phyloP scores from a whole-genome alignment of 2,888 invertebrate genomes.

The Erebia ligea region DNA sequence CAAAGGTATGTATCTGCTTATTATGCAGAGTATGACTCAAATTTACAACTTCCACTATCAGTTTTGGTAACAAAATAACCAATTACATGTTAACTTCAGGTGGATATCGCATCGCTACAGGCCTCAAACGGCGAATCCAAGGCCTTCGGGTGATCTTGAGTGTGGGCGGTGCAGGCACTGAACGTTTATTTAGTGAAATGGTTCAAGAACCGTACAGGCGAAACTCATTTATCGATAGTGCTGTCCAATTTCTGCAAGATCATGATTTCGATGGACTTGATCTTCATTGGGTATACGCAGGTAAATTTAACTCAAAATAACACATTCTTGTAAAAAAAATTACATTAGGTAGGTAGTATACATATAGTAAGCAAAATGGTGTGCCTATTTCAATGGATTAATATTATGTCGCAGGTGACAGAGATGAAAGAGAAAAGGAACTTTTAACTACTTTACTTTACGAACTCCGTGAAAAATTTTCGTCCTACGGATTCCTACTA shows the following conservation, averaged over 20 bases:
- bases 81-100: constrained; percentile 66
- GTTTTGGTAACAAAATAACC: background rate
- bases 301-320: constrained; percentile 54
- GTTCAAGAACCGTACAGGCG: constrained; percentile 81
- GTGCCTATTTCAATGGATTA: background rate
- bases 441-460: constrained; percentile 82
- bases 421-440: constrained; percentile 79
- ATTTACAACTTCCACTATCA: background rate
- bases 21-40: background rate
- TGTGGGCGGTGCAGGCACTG: constrained; percentile 87
- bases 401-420: constrained; percentile 58
- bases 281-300: constrained; percentile 90
- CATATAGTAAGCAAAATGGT: background rate
- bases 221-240: constrained; percentile 85
- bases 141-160: constrained; percentile 88
- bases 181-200: constrained; percentile 84
- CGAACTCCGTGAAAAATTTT: constrained; percentile 84
- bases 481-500: constrained; percentile 80
- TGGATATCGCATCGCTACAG: constrained; percentile 88
- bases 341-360: too few species aligned
- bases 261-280: constrained; percentile 92
- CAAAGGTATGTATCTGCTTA: constrained; percentile 79
- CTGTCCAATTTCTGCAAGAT: constrained; percentile 85
- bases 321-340: background rate
- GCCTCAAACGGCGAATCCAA: constrained; percentile 86